Conservation (phyloP, 2,113 vertebrate species). For the Sigmodon hispidus region DNA sequence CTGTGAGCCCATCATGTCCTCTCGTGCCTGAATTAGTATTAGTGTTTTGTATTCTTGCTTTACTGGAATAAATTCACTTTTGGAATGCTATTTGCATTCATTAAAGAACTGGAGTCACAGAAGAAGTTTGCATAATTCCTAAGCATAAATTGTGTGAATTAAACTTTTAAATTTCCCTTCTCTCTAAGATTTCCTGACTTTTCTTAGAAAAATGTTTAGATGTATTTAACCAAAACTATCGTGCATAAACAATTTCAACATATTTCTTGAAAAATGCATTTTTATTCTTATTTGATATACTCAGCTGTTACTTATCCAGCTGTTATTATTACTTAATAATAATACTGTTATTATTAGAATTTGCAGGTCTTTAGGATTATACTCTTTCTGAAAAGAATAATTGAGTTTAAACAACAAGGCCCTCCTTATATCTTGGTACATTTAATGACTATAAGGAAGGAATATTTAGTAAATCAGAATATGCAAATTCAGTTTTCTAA, state of each 20-base stretch:
- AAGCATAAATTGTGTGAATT: background rate
- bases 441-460: background rate
- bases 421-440: background rate
- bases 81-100: background rate
- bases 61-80: background rate
- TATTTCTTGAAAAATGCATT: background rate
- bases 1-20: background rate
- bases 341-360: constrained; percentile 29
- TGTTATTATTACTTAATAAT: no score
- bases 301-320: background rate
- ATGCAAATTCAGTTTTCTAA: background rate
- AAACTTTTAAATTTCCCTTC: constrained; percentile 8
- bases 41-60: background rate
- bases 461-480: constrained; percentile 32
- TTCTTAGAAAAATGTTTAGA: constrained; percentile 21
- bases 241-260: background rate
- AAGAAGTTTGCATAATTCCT: background rate
- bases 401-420: background rate
- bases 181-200: background rate
- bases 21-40: background rate
- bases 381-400: background rate
- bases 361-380: background rate
- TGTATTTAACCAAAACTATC: background rate
- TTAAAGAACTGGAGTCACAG: background rate
- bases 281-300: constrained; percentile 19